Base-by-base conservation (phyloP, 1,140 invertebrate species). In the Drosophila ogumai region DNA sequence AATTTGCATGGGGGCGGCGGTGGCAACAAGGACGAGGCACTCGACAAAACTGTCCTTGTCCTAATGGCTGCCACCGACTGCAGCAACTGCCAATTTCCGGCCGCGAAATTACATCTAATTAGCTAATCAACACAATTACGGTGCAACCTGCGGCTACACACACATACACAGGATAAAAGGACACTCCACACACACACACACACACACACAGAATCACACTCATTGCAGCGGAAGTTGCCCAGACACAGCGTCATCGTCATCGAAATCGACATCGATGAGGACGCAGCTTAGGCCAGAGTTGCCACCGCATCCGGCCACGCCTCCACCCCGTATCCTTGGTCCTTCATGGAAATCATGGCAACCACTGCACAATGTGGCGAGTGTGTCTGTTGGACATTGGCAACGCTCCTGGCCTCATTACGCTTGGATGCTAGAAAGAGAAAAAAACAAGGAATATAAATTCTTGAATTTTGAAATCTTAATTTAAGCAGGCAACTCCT, bases 71-170 rank as follows among this genome's bases (percentile, higher is more conserved):
- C 10, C n/a, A n/a, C 19, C 55, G 71, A 49, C 71, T 71, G 63
- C 75, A 79, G 34, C 77, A 73, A 87, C 66, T 80, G 81, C 77
- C 66, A 88, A 88, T 88, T 88, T 88, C 85, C 85, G 85, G 85
- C 60, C 77, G 85, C 77, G 73, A 63, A 85, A 88, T 88, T 90
- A 88, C 77, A 78, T 88, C 85, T 88, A 88, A 88, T 88, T 88
- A 90, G 74, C 78, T 88, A 88, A 88, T 88, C 84, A 90, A 90
- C 85, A 79, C 84, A 88, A 90, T 90, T 90, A 88, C 77, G 79
- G 57, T 65, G 38, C 80, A 66, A 54, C 43, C 72, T 54, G 59
- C 50, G 64, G 57, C 63, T 46, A 50, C 13, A 40, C 54, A 43
- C 49, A 43, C 3, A 4, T 50, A 58, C 38, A 22, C 52, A 44